A percentile compares a stretch with the other conserved stretches of the same genome.
Evolutionary conservation across 2,888 invertebrate genomes (phyloP).

Genomic region (Parthenolecanium corni): DNA sequence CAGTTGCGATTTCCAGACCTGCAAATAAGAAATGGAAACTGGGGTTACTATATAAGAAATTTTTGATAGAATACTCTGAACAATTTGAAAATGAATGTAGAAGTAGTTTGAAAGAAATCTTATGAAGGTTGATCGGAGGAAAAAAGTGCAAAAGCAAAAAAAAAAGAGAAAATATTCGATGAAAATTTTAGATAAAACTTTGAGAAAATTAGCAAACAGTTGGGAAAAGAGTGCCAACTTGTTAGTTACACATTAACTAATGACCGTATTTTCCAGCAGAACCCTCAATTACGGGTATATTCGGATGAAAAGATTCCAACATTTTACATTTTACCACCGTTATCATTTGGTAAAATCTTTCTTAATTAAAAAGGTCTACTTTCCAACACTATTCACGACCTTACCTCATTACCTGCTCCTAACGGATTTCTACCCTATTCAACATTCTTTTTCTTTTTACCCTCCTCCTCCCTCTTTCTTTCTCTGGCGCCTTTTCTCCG

Average conservation of each 20-base stretch:
- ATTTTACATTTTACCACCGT: constrained; percentile 5
- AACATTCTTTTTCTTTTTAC: constrained; percentile 4
- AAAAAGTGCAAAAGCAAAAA: neutral
- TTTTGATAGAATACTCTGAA: too few relatives aligned
- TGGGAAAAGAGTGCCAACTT: constrained; percentile 6
- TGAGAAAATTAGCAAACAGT: constrained; percentile 18
- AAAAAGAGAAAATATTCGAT: constrained; percentile 6
- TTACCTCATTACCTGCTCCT: too few relatives aligned
- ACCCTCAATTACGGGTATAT: neutral
- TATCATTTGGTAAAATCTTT: constrained; percentile 22
- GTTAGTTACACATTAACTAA: constrained; percentile 15
- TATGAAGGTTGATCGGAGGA: too few relatives aligned
- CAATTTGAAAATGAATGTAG: too few relatives aligned
- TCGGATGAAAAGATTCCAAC: neutral
- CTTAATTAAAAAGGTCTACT: constrained; percentile 19
- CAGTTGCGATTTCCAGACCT: constrained; percentile 2
- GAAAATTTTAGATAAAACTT: constrained; percentile 13
- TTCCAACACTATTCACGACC: too few relatives aligned
- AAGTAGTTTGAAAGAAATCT: too few relatives aligned
- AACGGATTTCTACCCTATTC: neutral
- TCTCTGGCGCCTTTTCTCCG: too few relatives aligned
- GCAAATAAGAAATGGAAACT: neutral
- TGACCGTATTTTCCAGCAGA: constrained; percentile 5
- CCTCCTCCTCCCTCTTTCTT: too few relatives aligned
- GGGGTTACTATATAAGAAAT: neutral